Evolutionary conservation across 2,797 vertebrate species (phyloP).

Genomic region (Kryptopterus vitreolus): DNA sequence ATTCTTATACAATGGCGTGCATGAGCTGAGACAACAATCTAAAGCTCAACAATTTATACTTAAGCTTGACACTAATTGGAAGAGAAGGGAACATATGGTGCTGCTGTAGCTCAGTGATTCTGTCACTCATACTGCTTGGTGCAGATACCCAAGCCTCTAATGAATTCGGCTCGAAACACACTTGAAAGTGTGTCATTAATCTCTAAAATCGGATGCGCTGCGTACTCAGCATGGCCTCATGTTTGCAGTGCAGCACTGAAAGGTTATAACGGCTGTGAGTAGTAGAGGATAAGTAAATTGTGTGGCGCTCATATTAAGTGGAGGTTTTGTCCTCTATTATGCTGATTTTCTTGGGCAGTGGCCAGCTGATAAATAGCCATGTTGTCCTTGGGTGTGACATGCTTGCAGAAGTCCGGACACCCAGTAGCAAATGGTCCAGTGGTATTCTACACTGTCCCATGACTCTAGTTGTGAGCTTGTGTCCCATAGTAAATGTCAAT

Average conservation of each 20-base stretch:
- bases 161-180: slow-evolving; percentile 41
- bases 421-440: slow-evolving; percentile 45
- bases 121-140: slow-evolving; percentile 72
- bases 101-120: slow-evolving; percentile 64
- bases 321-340: slow-evolving; percentile 17
- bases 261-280: slow-evolving; percentile 19
- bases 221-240: slow-evolving; percentile 1
- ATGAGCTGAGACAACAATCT: slow-evolving; percentile 44
- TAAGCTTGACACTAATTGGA: slow-evolving; percentile 72
- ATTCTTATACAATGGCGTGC: slow-evolving; percentile 32
- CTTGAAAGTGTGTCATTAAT: slow-evolving; percentile 36
- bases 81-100: slow-evolving; percentile 69
- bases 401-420: slow-evolving; percentile 42
- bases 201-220: slow-evolving; percentile 32
- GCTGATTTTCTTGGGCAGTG: slow-evolving; percentile 32
- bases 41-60: slow-evolving; percentile 62
- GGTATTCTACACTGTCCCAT: slow-evolving; percentile 37
- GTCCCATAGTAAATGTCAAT: slow-evolving; percentile 20
- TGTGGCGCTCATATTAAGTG: slow-evolving; percentile 8
- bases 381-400: slow-evolving; percentile 39
- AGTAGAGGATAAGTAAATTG: background rate
- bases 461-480: slow-evolving; percentile 29
- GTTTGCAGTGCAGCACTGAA: slow-evolving; percentile 32
- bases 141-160: slow-evolving; percentile 52
- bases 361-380: slow-evolving; percentile 43